Evolutionary conservation across 2,797 vertebrate genomes (phyloP).

Genomic region (Peromyscus eremicus): DNA sequence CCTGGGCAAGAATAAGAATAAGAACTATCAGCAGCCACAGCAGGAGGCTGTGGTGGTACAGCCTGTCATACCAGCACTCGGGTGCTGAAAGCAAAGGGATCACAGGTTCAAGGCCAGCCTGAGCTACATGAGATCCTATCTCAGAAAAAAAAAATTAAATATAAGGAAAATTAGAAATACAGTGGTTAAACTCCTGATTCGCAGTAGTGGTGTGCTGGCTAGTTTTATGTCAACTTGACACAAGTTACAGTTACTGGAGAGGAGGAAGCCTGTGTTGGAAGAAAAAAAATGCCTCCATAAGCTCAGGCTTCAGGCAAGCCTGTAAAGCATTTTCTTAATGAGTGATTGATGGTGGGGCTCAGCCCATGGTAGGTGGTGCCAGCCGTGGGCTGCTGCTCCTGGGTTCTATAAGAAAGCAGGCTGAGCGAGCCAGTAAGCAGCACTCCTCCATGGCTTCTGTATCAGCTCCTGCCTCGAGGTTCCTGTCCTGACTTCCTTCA

Average conservation of each 20-base stretch:
- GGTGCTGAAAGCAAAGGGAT: neutral
- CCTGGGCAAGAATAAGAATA: neutral
- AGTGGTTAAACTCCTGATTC: neutral
- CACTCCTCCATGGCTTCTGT: no score
- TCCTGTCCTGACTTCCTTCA: no score
- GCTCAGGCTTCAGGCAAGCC: neutral
- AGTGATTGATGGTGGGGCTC: no score
- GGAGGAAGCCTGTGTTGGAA: neutral
- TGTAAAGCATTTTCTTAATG: neutral
- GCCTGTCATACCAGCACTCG: neutral
- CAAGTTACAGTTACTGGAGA: neutral
- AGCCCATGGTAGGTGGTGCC: neutral
- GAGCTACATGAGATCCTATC: neutral
- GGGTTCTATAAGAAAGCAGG: neutral
- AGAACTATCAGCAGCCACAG: neutral
- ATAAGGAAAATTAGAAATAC: neutral
- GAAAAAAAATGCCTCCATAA: neutral
- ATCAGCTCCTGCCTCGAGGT: no score
- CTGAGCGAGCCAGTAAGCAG: neutral
- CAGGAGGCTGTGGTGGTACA: neutral
- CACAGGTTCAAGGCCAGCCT: neutral
- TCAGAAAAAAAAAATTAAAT: neutral
- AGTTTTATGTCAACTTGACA: neutral
- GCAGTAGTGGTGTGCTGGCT: neutral
- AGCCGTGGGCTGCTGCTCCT: neutral